phyloP scores from a whole-genome alignment of 2,113 vertebrate species.

The Tympanuchus pallidicinctus region DNA sequence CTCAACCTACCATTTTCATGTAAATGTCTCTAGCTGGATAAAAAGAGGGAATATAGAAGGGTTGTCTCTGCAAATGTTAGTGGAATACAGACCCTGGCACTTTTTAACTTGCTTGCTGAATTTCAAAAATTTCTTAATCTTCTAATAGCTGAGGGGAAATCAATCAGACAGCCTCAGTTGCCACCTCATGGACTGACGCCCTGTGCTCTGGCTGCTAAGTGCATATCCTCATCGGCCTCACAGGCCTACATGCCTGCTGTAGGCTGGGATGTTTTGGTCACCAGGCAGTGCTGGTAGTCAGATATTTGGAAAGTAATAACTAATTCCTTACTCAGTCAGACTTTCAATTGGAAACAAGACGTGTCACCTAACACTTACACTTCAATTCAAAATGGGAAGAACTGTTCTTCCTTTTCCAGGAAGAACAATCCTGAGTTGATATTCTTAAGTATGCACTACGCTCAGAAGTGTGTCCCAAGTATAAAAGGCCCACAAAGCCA shows the following conservation, averaged over 20 bases:
- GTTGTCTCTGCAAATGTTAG: not conserved
- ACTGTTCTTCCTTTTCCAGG: not conserved
- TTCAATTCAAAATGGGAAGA: not conserved
- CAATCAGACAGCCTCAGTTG: not conserved
- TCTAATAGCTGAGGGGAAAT: constrained; percentile 7
- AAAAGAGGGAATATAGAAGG: not conserved
- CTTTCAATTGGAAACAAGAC: not conserved
- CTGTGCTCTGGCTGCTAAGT: not conserved
- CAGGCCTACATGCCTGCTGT: not conserved
- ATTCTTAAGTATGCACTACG: not conserved
- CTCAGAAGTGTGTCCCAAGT: not conserved
- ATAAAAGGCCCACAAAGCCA: not conserved
- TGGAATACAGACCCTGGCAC: not conserved
- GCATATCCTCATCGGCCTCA: not conserved
- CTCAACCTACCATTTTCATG: not conserved
- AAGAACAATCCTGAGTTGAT: not conserved
- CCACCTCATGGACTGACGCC: not conserved
- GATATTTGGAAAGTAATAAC: constrained; percentile 13
- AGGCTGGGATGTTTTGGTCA: not conserved
- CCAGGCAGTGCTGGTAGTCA: not conserved
- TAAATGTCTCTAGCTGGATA: not conserved
- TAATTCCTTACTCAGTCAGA: not conserved
- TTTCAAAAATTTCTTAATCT: constrained; percentile 35
- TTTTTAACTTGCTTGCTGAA: not conserved
- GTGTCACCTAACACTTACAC: not conserved